These are phyloP conservation scores for Drosophila koepferae DNA, from an alignment of 2,888 invertebrate genomes.

Conservation along the genomic window DNA sequence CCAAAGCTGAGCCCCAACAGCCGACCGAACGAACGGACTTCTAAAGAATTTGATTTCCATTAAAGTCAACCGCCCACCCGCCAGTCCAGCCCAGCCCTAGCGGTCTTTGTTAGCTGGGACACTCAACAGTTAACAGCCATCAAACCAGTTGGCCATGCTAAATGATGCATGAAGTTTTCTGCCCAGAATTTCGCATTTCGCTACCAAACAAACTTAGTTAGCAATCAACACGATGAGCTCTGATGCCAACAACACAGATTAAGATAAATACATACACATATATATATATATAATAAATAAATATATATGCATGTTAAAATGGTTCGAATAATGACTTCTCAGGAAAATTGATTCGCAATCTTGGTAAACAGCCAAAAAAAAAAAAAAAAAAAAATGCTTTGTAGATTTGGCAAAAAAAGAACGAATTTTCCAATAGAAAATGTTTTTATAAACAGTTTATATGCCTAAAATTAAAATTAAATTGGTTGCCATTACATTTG, in stretches of 20 bases:
- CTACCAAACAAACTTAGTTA: slow-evolving; percentile 38
- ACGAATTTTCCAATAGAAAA: not conserved
- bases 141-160: slow-evolving; percentile 58
- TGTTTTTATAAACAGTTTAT: not conserved
- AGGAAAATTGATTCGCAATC: slow-evolving; percentile 13
- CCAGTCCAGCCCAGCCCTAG: not conserved
- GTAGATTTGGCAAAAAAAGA: not conserved
- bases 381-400: not conserved
- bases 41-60: slow-evolving; percentile 69
- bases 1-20: slow-evolving; percentile 7
- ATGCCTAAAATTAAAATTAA: not conserved
- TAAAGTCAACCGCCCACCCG: slow-evolving; percentile 19
- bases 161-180: slow-evolving; percentile 66
- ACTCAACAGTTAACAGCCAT: slow-evolving; percentile 42
- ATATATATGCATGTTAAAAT: not conserved
- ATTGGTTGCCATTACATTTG: not conserved
- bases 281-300: too few species aligned
- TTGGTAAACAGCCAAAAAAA: not conserved
- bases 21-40: slow-evolving; percentile 35
- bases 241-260: not conserved
- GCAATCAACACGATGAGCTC: slow-evolving; percentile 33
- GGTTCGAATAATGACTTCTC: slow-evolving; percentile 12
- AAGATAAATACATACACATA: not conserved
- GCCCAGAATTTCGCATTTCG: slow-evolving; percentile 18
- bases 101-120: slow-evolving; percentile 19